Evolutionary conservation across 2,888 invertebrate species (phyloP).

Genomic region (Microctonus aethiopoides): DNA sequence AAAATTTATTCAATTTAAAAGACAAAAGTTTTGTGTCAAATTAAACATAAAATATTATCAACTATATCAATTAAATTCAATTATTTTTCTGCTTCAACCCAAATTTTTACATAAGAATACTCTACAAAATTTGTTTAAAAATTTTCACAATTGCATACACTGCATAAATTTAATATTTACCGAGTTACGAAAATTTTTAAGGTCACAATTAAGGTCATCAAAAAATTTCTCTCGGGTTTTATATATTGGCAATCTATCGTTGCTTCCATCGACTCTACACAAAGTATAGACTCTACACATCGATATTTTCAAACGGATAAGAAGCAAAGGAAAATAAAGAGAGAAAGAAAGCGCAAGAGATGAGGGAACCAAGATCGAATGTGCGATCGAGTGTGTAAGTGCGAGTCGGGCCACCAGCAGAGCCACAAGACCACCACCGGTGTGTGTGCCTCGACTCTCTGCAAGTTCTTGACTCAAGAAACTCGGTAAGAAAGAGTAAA

Average conservation of each 20-base stretch:
- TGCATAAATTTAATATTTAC: background rate
- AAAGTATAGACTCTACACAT: background rate
- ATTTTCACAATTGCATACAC: background rate
- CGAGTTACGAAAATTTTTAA: background rate
- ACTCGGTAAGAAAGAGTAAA: conserved; percentile 32
- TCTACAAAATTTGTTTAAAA: background rate
- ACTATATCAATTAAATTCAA: too few relatives aligned
- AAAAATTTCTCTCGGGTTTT: background rate
- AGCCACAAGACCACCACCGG: conserved; percentile 64
- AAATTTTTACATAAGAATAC: too few relatives aligned
- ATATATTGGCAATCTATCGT: conserved; percentile 2
- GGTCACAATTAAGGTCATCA: background rate
- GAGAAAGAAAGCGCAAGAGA: conserved; percentile 35
- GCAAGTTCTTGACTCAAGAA: conserved; percentile 29
- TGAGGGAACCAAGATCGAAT: conserved; percentile 50
- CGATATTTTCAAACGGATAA: conserved; percentile 35
- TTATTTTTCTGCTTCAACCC: too few relatives aligned
- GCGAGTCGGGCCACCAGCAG: conserved; percentile 67
- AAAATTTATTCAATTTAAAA: too few relatives aligned
- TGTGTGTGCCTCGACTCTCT: conserved; percentile 45
- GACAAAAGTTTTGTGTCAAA: too few relatives aligned
- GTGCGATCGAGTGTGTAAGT: conserved; percentile 62
- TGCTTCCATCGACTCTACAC: conserved; percentile 2
- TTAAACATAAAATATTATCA: too few relatives aligned
- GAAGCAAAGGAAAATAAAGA: conserved; percentile 17